Conservation (phyloP, 2,888 invertebrate species). For the Invenusta paracnida region DNA sequence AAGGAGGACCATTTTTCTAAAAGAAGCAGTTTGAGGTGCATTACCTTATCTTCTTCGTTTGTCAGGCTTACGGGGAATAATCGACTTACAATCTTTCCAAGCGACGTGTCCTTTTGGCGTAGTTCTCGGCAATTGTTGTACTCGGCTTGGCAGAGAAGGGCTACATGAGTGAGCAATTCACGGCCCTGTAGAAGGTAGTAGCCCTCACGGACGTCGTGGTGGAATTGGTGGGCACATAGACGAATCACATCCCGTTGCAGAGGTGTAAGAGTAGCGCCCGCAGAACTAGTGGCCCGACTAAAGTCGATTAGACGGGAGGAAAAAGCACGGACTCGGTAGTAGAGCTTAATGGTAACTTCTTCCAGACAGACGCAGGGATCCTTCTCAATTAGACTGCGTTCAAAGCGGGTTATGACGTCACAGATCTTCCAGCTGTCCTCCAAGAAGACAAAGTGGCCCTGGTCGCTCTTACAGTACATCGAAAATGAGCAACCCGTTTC, state of each 20-base stretch:
- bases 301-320: not conserved
- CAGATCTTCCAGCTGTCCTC: slow-evolving; percentile 41
- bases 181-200: slow-evolving; percentile 36
- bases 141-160: slow-evolving; percentile 41
- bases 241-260: not conserved
- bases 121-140: slow-evolving; percentile 34
- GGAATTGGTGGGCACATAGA: slow-evolving; percentile 36
- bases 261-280: not conserved
- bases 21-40: slow-evolving; percentile 41
- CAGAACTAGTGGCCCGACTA: not conserved
- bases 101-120: slow-evolving; percentile 39
- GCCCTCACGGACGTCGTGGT: slow-evolving; percentile 32
- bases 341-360: not conserved
- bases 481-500: slow-evolving; percentile 20
- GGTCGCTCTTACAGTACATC: slow-evolving; percentile 37
- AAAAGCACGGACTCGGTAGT: not conserved
- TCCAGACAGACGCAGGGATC: slow-evolving; percentile 12
- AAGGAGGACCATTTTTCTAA: slow-evolving; percentile 33
- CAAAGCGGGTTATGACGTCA: slow-evolving; percentile 42
- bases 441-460: slow-evolving; percentile 40
- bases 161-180: slow-evolving; percentile 8
- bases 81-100: slow-evolving; percentile 33
- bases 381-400: slow-evolving; percentile 14
- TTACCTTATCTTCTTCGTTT: slow-evolving; percentile 38
- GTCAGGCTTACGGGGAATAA: slow-evolving; percentile 36